These are phyloP conservation scores for Arctopsyche grandis DNA, from an alignment of 1,140 invertebrate species.

Conservation along the genomic window DNA sequence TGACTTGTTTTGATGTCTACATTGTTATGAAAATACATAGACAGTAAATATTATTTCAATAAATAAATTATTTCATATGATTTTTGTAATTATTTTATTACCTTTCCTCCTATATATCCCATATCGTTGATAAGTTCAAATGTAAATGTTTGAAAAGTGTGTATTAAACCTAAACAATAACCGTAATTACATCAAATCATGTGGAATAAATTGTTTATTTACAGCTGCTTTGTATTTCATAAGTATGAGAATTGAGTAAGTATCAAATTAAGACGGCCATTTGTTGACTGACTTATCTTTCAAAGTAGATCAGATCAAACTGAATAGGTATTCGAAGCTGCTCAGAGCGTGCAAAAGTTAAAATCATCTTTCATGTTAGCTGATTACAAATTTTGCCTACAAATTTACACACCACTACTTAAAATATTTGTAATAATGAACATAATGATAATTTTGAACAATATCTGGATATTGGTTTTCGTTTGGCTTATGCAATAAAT, in stretches of 20 bases:
- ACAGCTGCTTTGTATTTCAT: background rate
- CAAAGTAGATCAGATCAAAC: no score
- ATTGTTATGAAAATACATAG: constrained; percentile 41
- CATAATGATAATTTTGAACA: background rate
- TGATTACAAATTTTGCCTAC: no score
- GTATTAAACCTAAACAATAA: background rate
- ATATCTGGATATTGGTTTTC: background rate
- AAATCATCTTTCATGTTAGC: no score
- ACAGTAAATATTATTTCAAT: constrained; percentile 39
- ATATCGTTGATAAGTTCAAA: background rate
- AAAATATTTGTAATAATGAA: no score
- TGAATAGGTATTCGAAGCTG: no score
- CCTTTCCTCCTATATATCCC: background rate
- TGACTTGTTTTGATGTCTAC: constrained; percentile 30
- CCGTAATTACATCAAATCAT: constrained; percentile 31
- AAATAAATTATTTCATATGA: constrained; percentile 54
- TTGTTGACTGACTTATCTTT: no score
- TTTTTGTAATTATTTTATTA: constrained; percentile 52
- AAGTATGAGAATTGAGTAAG: background rate
- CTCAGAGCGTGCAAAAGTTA: no score
- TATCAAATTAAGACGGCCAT: no score
- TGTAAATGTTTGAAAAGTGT: background rate
- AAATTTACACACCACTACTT: no score
- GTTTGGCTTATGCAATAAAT: no score
- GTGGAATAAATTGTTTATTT: constrained; percentile 37